phyloP scores from a whole-genome alignment of 2,888 invertebrate genomes.

The Pelosia muscerda region DNA sequence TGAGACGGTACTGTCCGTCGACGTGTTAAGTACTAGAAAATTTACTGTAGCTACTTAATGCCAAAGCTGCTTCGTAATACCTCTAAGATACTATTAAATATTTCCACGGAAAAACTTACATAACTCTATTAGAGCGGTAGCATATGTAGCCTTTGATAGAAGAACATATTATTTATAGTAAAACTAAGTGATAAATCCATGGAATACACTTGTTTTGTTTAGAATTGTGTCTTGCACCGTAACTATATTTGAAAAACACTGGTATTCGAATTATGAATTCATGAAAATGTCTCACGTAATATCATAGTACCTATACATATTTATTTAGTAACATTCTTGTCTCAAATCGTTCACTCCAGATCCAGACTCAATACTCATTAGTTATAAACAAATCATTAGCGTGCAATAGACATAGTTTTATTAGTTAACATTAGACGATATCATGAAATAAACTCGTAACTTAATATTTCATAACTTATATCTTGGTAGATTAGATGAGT shows the following conservation, averaged over 20 bases:
- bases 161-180: not conserved
- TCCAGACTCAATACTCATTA: too few species aligned
- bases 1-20: too few species aligned
- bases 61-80: not conserved
- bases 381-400: too few species aligned
- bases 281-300: not conserved
- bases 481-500: not conserved
- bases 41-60: not conserved
- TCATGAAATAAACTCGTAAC: not conserved
- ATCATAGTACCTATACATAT: not conserved
- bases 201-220: not conserved
- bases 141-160: conserved; percentile 2
- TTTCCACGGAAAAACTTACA: not conserved
- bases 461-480: not conserved
- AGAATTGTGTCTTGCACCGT: not conserved
- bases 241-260: not conserved
- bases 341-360: too few species aligned
- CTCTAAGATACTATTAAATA: not conserved
- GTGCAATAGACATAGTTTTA: not conserved
- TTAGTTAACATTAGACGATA: not conserved
- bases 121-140: conserved; percentile 1
- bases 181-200: not conserved
- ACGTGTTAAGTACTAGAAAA: not conserved
- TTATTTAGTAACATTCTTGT: not conserved
- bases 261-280: not conserved